Evolutionary conservation across 1,140 invertebrate species (phyloP), one percentile per base, ranked within the genome.

Genomic region (Camponotus floridanus): DNA sequence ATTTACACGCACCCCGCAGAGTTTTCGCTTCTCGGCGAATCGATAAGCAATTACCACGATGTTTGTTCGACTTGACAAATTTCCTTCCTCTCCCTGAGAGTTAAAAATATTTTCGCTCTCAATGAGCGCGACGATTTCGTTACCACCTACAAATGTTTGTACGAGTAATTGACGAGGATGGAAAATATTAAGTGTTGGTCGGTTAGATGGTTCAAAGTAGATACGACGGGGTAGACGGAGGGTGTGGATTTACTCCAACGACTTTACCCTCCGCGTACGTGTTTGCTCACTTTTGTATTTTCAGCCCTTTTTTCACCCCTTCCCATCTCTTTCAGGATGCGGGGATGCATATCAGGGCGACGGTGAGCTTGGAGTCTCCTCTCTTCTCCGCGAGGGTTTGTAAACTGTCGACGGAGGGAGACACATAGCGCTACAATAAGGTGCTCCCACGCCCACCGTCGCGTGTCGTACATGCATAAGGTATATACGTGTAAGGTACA

Each of bases 391-490:
- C 21, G 45, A 73, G 68, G 64, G 78, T 65, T 73, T 86, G 85
- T 83, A 86, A 86, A 86, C 78, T 64, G 85, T 70, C 79, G 68
- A 57, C 74, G 64, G 48, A 18, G 9, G 45, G 55, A 85, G 45
- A 78, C 61, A 83, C 81, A 78, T 76, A 85, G 59, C 61, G 81
- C 65, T 78, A 78, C 71, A 73, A 74, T 83, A 83, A 85, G 42
- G 61, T 85, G 42, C 5, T 11, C 42, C 36, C n/a, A 45, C 18
- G 48, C 33, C 15, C 15, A 6, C 57, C 21, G 13, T 26, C 45
- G 3, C 74, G 73, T 57, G 81, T 61, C 42, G 68, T 61, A 71
- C 79, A 83, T 61, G 78, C 51, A 42, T 59, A 61, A 61, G 1
- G 15, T 51, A 51, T 51, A 36, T 33, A 67, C 33, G 31, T 48